Percentiles rank a stretch among this genome's conserved stretches.
These are phyloP conservation scores for Muntiacus muntjak DNA, from an alignment of 2,113 vertebrate species.

Conservation along the genomic window DNA sequence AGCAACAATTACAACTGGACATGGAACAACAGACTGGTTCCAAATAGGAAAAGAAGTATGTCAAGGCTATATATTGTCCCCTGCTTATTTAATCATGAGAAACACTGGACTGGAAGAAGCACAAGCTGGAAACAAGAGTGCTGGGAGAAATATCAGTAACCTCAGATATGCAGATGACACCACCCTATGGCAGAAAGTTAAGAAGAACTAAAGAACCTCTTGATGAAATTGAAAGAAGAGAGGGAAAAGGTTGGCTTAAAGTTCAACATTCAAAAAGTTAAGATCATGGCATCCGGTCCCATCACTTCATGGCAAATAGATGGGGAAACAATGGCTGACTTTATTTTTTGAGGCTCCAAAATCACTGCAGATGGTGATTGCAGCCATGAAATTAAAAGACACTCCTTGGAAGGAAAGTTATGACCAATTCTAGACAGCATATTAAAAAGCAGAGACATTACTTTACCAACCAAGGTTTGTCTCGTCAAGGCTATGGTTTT, in stretches of 20 bases:
- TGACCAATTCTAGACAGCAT: neutral
- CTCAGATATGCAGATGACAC: neutral
- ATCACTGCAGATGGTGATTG: neutral
- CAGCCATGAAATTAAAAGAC: neutral
- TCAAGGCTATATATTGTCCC: neutral
- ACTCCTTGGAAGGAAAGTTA: neutral
- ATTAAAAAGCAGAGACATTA: neutral
- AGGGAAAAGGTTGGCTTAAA: neutral
- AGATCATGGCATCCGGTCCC: neutral
- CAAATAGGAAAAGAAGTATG: fast-evolving
- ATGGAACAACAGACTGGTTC: neutral
- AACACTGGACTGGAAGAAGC: neutral
- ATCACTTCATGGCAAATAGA: neutral
- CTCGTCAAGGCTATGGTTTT: neutral
- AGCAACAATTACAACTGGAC: neutral
- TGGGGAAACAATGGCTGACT: neutral
- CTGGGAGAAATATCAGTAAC: neutral
- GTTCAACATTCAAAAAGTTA: neutral
- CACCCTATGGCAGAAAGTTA: neutral
- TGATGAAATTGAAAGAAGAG: neutral
- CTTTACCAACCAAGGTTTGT: neutral
- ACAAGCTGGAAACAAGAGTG: neutral
- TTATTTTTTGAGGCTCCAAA: neutral
- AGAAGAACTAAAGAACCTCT: neutral
- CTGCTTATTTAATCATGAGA: neutral